Evolutionary conservation across 2,888 invertebrate genomes (phyloP).

Genomic region (Kryphioiulus occultus): DNA sequence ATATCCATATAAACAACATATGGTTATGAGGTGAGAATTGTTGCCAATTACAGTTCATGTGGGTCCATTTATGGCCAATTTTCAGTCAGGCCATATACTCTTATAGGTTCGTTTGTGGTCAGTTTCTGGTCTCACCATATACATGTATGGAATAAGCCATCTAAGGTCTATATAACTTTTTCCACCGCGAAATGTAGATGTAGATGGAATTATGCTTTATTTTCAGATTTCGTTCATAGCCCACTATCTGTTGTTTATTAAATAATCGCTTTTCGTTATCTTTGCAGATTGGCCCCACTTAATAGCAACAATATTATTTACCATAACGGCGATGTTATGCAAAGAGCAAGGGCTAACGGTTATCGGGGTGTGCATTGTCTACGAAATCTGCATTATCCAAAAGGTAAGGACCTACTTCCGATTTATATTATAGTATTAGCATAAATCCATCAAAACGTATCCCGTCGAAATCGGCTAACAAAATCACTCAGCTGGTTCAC

Average conservation of each 20-base stretch:
- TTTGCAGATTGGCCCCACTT: constrained; percentile 46
- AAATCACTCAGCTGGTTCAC: neutral
- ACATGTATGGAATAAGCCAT: no score
- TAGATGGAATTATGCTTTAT: no score
- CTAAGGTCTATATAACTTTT: no score
- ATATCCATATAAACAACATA: no score
- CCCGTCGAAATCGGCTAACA: neutral
- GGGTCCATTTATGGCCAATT: no score
- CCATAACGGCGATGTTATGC: constrained; percentile 85
- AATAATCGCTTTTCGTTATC: neutral
- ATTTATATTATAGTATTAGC: neutral
- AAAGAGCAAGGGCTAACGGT: constrained; percentile 98
- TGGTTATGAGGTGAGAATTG: no score
- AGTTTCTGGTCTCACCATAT: no score
- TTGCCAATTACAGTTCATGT: no score
- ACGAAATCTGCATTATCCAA: constrained; percentile 91
- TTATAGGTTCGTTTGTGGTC: no score
- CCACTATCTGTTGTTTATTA: neutral
- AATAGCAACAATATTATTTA: constrained; percentile 33
- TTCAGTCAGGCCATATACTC: no score
- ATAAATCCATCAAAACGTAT: neutral
- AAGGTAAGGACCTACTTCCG: constrained; percentile 70
- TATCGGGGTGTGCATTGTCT: constrained; percentile 91
- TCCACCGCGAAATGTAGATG: no score
- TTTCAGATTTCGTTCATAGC: no score